Evolutionary conservation across 2,113 vertebrate genomes (phyloP).

Genomic region (Arvicanthis niloticus): DNA sequence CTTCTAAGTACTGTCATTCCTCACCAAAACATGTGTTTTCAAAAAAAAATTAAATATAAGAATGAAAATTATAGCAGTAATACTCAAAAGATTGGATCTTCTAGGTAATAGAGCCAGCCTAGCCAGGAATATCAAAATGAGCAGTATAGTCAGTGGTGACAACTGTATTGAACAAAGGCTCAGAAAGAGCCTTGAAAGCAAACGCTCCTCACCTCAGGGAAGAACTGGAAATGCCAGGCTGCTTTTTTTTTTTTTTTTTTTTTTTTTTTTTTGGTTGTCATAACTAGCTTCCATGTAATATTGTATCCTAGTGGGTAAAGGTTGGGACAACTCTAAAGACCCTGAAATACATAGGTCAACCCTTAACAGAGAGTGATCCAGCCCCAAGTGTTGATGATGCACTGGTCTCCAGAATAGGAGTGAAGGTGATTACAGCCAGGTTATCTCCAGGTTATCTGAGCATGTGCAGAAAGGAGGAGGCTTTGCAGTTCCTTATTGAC

Average conservation of each 20-base stretch:
- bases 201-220: not conserved
- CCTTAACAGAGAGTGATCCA: not conserved
- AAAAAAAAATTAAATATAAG: conserved; percentile 36
- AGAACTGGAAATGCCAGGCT: not conserved
- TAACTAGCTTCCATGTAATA: not conserved
- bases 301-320: not conserved
- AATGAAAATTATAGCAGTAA: not conserved
- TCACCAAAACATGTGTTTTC: not conserved
- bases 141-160: not conserved
- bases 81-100: not conserved
- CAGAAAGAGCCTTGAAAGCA: not conserved
- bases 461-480: not conserved
- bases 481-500: accelerated
- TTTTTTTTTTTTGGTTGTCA: not conserved
- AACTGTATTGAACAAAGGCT: not conserved
- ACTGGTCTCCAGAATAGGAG: not conserved
- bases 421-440: not conserved
- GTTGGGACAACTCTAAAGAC: not conserved
- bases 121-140: not conserved
- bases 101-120: not conserved
- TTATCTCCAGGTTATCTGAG: not conserved
- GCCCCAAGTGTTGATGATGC: not conserved
- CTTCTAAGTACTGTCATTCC: conserved; percentile 42
- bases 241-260: not conserved
- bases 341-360: not conserved